Conservation (phyloP, 2,888 invertebrate genomes). For the Gastracanthus pulcherrimus region DNA sequence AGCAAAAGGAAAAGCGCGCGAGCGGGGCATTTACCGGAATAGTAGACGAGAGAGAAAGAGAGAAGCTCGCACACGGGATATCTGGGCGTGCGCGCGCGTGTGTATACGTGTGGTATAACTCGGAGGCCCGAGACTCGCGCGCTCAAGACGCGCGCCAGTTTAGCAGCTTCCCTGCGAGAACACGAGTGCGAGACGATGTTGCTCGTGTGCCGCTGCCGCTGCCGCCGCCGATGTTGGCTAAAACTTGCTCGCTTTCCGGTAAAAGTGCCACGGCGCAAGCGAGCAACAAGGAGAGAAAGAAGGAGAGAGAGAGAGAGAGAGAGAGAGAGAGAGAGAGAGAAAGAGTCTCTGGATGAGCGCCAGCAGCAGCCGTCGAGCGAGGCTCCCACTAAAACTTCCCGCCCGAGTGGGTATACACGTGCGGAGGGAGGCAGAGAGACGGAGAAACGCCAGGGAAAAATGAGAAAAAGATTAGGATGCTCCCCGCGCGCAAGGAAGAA, state of each 20-base stretch:
- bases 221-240: constrained; percentile 7
- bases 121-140: background rate
- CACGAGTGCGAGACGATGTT: constrained; percentile 43
- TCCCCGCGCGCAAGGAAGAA: background rate
- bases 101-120: background rate
- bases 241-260: constrained; percentile 50
- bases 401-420: constrained; percentile 51
- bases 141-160: constrained; percentile 14
- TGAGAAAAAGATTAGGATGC: constrained; percentile 60
- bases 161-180: constrained; percentile 27
- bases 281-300: background rate
- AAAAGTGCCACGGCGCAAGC: constrained; percentile 27
- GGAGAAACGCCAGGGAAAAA: constrained; percentile 21
- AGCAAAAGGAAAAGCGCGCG: constrained; percentile 52
- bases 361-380: constrained; percentile 61
- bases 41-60: constrained; percentile 31
- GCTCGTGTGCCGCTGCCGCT: constrained; percentile 4
- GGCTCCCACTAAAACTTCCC: constrained; percentile 66
- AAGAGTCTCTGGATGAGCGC: constrained; percentile 72
- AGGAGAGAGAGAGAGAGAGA: constrained; percentile 1
- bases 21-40: constrained; percentile 54
- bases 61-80: constrained; percentile 31
- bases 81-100: background rate
- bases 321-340: constrained; percentile 15
- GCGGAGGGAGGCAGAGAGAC: constrained; percentile 37